A percentile compares a stretch with the other conserved stretches of the same genome.
Conservation (phyloP, 2,797 vertebrate genomes). For the Lutjanus campechanus region DNA sequence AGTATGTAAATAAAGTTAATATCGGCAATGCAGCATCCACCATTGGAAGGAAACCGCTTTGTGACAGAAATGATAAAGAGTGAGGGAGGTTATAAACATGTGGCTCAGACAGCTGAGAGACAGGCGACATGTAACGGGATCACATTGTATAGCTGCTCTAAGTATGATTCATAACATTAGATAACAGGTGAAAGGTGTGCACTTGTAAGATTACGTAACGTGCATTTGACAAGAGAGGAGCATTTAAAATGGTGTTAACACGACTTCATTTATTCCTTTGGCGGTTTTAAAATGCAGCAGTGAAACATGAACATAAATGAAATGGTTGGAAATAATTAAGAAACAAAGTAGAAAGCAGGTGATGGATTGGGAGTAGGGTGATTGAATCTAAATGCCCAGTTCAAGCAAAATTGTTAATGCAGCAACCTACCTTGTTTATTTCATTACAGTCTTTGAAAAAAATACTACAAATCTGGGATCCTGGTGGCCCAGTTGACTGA, state of each 20-base stretch:
- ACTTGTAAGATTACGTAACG: background rate
- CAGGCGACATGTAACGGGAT: background rate
- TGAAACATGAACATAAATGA: background rate
- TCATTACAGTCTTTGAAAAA: background rate
- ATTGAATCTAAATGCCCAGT: background rate
- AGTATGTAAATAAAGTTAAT: conserved; percentile 61
- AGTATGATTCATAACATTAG: background rate
- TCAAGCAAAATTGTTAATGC: no score
- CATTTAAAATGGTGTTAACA: background rate
- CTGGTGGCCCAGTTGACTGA: no score
- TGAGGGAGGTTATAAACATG: background rate
- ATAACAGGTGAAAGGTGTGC: background rate
- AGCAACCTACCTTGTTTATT: background rate
- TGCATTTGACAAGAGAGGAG: background rate
- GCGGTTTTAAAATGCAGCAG: background rate
- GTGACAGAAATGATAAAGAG: conserved; percentile 22
- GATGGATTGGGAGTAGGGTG: background rate
- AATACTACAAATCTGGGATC: no score
- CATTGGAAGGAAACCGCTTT: conserved; percentile 30
- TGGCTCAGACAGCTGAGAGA: background rate
- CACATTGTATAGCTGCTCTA: background rate
- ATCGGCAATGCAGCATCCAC: conserved; percentile 44
- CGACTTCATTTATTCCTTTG: background rate
- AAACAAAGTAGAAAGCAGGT: background rate
- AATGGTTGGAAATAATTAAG: background rate